Base-by-base conservation (phyloP, 2,797 vertebrate genomes). In the Premnoplex brunnescens region DNA sequence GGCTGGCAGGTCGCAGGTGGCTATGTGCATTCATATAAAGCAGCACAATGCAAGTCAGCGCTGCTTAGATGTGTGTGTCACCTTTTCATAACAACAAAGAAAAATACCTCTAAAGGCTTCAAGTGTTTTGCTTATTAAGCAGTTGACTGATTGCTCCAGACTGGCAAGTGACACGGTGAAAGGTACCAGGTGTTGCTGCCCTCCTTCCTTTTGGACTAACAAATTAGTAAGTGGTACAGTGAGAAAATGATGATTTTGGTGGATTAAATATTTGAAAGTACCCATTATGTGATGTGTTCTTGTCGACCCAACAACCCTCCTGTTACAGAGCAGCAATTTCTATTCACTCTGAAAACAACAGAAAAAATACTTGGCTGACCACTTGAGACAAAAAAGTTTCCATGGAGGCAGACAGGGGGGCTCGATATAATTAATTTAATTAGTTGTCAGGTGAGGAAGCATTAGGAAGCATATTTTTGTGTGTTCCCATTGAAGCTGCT, bases 131-230 rank as follows among this genome's bases (percentile, higher is more conserved):
- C 96, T 93, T 92, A 69, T 95, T 96, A 97, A 97, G 96, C 92
- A 97, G 94, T 72, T 97, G 95, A 92, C 88, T 96, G 98, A 98
- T 98, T 97, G 96, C 95, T 96, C 88, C 86, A 91, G 92, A 92
- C 92, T 93, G 96, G 91, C 92, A 95, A 97, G 93, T 88, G 93
- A 94, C 82, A 90, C 23, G 0, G 20, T 56, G 48, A 39, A 81
- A 97, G 89, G 88, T 8, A 9, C 62, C 97, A 97, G 97, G 87
- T 97, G 96, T 49, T 94, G 71, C 71, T 84, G 64, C 37, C 24
- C n/a, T 56, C 4, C 37, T 64, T 88, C 59, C 73, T 91, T 58
- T 74, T n/a, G 62, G 77, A 43, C 56, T 77, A 43, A 69, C 12
- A 88, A 68, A 88, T 68, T 34, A 86, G 69, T 55, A 44, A 56